Evolutionary conservation across 2,797 vertebrate species (phyloP).

Genomic region (Schizopygopsis malacanthus): DNA sequence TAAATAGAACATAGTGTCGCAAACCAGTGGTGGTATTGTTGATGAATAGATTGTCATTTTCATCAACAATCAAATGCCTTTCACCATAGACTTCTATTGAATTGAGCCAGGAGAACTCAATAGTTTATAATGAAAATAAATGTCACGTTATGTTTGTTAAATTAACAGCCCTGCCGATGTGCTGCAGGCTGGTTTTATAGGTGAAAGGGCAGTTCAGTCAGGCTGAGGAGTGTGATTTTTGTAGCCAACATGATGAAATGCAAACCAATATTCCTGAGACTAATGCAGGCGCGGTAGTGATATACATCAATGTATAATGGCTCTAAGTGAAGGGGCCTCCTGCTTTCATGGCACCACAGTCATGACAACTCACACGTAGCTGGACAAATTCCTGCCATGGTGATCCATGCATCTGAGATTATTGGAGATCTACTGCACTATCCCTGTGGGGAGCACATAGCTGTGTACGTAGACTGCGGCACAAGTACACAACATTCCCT

Average conservation of each 20-base stretch:
- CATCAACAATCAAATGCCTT: neutral
- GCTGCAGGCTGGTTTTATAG: neutral
- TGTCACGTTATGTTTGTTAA: neutral
- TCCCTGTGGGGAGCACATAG: slow-evolving; percentile 21
- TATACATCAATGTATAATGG: slow-evolving; percentile 13
- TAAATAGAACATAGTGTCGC: no score
- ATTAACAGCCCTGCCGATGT: neutral
- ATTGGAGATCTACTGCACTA: slow-evolving; percentile 18
- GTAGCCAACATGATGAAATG: slow-evolving; percentile 25
- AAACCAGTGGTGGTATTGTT: no score
- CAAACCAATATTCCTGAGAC: slow-evolving; percentile 12
- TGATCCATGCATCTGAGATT: slow-evolving; percentile 24
- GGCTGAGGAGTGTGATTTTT: slow-evolving; percentile 12
- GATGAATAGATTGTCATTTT: no score
- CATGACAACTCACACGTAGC: slow-evolving; percentile 50
- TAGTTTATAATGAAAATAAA: slow-evolving; percentile 2
- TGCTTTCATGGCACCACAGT: slow-evolving; percentile 32
- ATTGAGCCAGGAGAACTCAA: neutral
- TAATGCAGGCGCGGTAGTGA: neutral
- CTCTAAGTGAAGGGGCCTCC: slow-evolving; percentile 6
- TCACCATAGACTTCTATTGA: neutral
- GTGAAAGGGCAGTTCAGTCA: slow-evolving; percentile 8
- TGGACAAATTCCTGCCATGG: slow-evolving; percentile 20
- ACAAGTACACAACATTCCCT: neutral
- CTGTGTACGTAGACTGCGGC: neutral